A percentile compares a stretch with the other conserved stretches of the same genome.
Evolutionary conservation across 2,888 invertebrate genomes (phyloP).

Genomic region (Clepsis dumicolana): DNA sequence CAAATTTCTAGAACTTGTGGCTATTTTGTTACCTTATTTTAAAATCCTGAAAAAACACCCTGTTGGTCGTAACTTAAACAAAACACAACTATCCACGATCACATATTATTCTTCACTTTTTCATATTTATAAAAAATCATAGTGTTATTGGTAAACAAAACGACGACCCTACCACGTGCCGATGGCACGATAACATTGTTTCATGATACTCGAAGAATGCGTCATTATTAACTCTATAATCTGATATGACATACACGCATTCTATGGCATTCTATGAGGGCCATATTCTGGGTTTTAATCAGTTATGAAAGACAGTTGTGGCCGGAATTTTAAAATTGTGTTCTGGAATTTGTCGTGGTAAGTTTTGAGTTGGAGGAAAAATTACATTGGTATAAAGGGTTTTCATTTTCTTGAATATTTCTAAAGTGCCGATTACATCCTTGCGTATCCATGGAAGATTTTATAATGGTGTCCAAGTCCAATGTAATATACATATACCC

Average conservation of each 20-base stretch:
- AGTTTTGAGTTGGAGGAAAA: not conserved
- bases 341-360: not conserved
- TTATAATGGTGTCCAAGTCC: too few relatives aligned
- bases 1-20: too few relatives aligned
- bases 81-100: not conserved
- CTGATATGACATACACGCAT: slow-evolving; percentile 45
- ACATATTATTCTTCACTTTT: slow-evolving; percentile 37
- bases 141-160: slow-evolving; percentile 63
- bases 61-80: not conserved
- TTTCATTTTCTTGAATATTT: too few relatives aligned
- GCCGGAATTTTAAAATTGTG: slow-evolving; percentile 24
- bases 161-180: slow-evolving; percentile 67
- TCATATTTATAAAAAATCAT: slow-evolving; percentile 41
- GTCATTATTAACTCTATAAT: slow-evolving; percentile 40
- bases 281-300: slow-evolving; percentile 24
- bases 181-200: slow-evolving; percentile 78
- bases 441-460: too few relatives aligned
- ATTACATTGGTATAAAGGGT: too few relatives aligned
- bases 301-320: slow-evolving; percentile 18
- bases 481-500: too few relatives aligned
- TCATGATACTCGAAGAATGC: slow-evolving; percentile 52
- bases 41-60: too few relatives aligned
- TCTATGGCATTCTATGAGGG: slow-evolving; percentile 28
- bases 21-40: too few relatives aligned
- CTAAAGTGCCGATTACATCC: too few relatives aligned